These are phyloP conservation scores for Chaenocephalus aceratus DNA, from an alignment of 2,113 vertebrate species.

Conservation along the genomic window DNA sequence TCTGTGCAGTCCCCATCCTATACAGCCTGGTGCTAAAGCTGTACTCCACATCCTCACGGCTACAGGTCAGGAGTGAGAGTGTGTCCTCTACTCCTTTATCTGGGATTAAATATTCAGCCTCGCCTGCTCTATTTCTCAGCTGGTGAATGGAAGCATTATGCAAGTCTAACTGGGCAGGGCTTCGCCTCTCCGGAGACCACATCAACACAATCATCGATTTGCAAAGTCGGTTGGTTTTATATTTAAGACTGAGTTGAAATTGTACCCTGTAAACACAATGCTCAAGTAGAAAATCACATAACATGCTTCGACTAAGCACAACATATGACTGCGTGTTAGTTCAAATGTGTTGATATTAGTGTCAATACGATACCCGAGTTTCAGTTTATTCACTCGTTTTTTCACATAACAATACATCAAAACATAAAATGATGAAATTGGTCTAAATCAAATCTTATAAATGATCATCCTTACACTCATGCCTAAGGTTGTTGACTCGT, in stretches of 20 bases:
- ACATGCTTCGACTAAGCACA: not conserved
- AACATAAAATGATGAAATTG: no score
- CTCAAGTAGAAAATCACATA: not conserved
- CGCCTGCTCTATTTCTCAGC: not conserved
- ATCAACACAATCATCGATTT: not conserved
- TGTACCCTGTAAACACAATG: not conserved
- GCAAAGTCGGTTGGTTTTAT: not conserved
- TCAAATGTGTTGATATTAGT: not conserved
- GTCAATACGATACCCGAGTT: not conserved
- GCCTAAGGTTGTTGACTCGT: no score
- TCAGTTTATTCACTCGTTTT: not conserved
- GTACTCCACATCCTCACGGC: slow-evolving; percentile 14
- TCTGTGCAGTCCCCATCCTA: slow-evolving; percentile 29
- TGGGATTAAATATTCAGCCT: slow-evolving; percentile 26
- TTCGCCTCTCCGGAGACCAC: not conserved
- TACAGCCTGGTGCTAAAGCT: slow-evolving; percentile 12
- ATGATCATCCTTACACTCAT: no score
- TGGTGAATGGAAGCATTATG: slow-evolving; percentile 4
- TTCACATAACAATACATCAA: no score
- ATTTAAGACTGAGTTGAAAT: not conserved
- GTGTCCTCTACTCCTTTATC: slow-evolving; percentile 1
- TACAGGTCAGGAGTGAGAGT: slow-evolving; percentile 17
- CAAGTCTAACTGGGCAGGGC: not conserved
- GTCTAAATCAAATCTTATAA: no score
- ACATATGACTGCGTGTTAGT: not conserved